Evolutionary conservation across 2,797 vertebrate species (phyloP).

Genomic region (Gorsachius magnificus): DNA sequence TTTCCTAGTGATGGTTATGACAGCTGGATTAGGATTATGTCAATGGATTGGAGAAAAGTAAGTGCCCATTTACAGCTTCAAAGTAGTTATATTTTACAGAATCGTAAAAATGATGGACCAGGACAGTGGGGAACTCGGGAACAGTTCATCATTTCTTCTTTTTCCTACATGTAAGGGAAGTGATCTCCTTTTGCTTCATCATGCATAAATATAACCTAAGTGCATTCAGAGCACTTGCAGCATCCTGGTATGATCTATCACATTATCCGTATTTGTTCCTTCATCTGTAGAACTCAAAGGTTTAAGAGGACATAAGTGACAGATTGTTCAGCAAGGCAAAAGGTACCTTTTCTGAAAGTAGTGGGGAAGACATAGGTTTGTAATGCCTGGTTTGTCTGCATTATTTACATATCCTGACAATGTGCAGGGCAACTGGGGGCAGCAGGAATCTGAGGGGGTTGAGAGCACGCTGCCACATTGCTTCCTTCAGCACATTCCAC

Average conservation of each 20-base stretch:
- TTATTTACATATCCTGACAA: constrained; percentile 16
- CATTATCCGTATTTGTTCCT: not conserved
- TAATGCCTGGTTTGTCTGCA: constrained; percentile 18
- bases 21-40: not conserved
- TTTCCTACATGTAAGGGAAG: not conserved
- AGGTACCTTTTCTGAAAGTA: constrained; percentile 30
- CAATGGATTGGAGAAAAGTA: not conserved
- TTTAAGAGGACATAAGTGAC: constrained; percentile 22
- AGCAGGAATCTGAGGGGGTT: constrained; percentile 60
- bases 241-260: not conserved
- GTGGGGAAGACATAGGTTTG: not conserved
- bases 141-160: not conserved
- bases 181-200: not conserved
- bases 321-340: constrained; percentile 1
- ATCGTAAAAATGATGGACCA: not conserved
- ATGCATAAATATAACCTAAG: not conserved
- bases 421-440: constrained; percentile 17
- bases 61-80: not conserved
- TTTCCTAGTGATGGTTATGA: not conserved
- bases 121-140: not conserved
- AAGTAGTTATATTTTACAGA: not conserved
- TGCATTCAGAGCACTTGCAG: not conserved
- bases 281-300: not conserved
- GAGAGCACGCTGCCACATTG: constrained; percentile 68
- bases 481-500: constrained; percentile 63